Conservation (phyloP, 2,797 vertebrate species). For the Chlorospingus semifuscus region DNA sequence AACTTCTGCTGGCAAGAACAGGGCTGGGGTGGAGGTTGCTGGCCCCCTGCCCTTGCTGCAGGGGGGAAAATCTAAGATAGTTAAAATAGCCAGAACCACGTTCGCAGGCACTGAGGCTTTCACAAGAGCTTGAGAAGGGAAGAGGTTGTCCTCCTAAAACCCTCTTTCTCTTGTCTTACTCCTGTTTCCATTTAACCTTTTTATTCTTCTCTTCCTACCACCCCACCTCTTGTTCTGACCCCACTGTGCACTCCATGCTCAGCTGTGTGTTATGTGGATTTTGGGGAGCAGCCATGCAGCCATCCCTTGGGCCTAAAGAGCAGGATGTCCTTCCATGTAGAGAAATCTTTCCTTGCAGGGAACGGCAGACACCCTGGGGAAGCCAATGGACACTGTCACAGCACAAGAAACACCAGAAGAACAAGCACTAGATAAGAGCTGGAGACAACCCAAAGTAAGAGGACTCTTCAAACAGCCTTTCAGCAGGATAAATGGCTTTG, state of each 20-base stretch:
- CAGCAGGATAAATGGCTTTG: background rate
- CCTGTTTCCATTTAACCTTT: background rate
- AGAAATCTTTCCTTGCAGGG: background rate
- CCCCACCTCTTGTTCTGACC: background rate
- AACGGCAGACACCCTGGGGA: background rate
- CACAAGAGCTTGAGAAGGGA: background rate
- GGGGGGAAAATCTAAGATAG: conserved; percentile 52
- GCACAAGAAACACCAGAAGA: background rate
- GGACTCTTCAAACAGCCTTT: background rate
- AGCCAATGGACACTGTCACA: background rate
- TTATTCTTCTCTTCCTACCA: background rate
- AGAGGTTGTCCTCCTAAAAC: background rate
- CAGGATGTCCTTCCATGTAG: background rate
- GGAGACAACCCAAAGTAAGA: background rate
- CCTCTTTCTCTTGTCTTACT: background rate
- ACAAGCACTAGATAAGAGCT: background rate
- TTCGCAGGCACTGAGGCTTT: background rate
- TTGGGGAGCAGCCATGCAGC: background rate
- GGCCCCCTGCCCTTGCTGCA: conserved; percentile 48
- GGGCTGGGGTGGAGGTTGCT: conserved; percentile 49
- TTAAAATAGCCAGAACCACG: conserved; percentile 41
- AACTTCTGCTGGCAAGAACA: conserved; percentile 39
- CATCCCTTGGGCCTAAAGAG: background rate
- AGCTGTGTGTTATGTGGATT: background rate
- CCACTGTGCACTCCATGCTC: background rate